These are phyloP conservation scores for Phodopus roborovskii DNA, from an alignment of 2,113 vertebrate genomes.

Conservation along the genomic window DNA sequence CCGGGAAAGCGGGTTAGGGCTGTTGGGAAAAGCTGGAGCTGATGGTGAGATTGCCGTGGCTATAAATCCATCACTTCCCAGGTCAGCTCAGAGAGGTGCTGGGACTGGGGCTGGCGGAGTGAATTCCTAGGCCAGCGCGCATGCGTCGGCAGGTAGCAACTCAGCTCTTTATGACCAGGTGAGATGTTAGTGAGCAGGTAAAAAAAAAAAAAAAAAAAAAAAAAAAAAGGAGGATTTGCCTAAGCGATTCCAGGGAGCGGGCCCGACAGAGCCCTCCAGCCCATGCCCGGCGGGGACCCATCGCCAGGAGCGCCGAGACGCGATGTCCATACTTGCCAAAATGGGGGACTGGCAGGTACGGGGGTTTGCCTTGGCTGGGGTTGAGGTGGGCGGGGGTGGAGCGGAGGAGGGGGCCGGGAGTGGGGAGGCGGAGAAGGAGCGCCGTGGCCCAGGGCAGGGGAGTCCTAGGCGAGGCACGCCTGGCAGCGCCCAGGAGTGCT, in stretches of 20 bases:
- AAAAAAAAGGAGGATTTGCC: constrained; percentile 88
- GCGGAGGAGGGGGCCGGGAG: constrained; percentile 46
- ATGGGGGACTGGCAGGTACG: constrained; percentile 99
- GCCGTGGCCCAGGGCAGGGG: constrained; percentile 59
- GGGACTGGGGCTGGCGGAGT: constrained; percentile 78
- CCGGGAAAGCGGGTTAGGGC: constrained; percentile 81
- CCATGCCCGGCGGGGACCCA: constrained; percentile 86
- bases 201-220: constrained; percentile 84
- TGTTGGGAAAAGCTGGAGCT: constrained; percentile 79
- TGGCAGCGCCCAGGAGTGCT: constrained; percentile 54
- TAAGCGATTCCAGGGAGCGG: constrained; percentile 86
- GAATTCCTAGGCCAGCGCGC: constrained; percentile 91
- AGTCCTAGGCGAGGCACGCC: constrained; percentile 60
- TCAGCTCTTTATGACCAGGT: constrained; percentile 96
- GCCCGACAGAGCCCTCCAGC: constrained; percentile 87
- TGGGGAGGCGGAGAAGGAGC: constrained; percentile 55
- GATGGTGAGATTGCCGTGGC: constrained; percentile 79
- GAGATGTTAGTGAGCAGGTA: constrained; percentile 93
- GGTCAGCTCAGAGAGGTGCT: constrained; percentile 78
- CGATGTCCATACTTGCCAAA: constrained; percentile 96
- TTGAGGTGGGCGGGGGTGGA: constrained; percentile 71
- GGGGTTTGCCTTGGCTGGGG: constrained; percentile 52
- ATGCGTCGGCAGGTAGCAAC: constrained; percentile 94
- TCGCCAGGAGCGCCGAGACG: constrained; percentile 82
- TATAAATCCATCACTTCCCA: constrained; percentile 86